phyloP scores from a whole-genome alignment of 2,113 vertebrate species.

The Lepidiolamprologus cunningtoni region DNA sequence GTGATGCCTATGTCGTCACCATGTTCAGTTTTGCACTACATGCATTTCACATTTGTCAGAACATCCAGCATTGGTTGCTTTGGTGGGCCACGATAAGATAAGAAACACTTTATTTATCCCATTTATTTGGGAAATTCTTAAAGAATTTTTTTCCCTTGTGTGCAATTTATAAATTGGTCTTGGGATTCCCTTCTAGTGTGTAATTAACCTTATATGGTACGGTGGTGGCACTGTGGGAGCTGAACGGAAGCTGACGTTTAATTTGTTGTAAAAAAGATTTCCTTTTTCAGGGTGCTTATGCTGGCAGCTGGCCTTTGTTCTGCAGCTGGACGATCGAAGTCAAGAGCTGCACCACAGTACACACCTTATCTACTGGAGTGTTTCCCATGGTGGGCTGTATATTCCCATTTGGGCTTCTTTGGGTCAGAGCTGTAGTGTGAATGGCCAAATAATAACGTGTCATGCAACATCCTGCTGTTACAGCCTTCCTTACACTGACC shows the following conservation, averaged over 20 bases:
- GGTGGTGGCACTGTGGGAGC: background rate
- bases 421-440: background rate
- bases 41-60: background rate
- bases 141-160: background rate
- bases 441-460: background rate
- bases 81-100: background rate
- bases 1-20: background rate
- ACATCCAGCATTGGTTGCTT: background rate
- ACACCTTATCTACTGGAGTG: background rate
- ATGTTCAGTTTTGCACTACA: background rate
- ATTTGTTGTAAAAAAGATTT: background rate
- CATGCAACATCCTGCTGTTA: background rate
- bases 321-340: background rate
- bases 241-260: background rate
- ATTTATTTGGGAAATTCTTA: background rate
- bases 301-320: background rate
- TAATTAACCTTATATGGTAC: background rate
- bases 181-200: background rate
- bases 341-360: background rate
- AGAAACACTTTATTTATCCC: background rate
- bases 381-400: background rate
- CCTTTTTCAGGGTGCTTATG: background rate
- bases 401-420: background rate
- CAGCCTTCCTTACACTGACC: conserved; percentile 68
- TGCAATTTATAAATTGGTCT: background rate